Conservation (phyloP, 2,113 vertebrate species). For the Colossoma macropomum region DNA sequence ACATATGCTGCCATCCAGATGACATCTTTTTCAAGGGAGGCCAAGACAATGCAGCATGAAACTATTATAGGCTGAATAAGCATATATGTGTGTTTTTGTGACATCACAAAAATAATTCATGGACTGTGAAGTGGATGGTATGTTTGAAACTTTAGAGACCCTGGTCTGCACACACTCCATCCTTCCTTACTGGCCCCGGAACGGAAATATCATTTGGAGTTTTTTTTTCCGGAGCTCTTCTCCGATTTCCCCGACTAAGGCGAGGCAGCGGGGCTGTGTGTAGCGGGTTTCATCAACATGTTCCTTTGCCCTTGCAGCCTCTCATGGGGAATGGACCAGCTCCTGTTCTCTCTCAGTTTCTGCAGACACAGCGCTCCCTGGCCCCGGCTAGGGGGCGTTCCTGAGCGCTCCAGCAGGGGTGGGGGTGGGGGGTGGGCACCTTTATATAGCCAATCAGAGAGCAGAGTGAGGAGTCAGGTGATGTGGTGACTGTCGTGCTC, state of each 20-base stretch:
- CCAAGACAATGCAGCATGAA: too few species aligned
- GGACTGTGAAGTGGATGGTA: too few species aligned
- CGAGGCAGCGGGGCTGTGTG: not conserved
- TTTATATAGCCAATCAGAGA: slow-evolving; percentile 30
- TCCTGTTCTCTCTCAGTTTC: not conserved
- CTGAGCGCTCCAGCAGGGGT: not conserved
- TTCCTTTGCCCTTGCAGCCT: slow-evolving; percentile 23
- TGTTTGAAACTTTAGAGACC: too few species aligned
- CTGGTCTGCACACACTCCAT: too few species aligned
- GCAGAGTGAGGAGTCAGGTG: slow-evolving; percentile 1
- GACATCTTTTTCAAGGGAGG: too few species aligned
- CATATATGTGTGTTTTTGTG: too few species aligned
- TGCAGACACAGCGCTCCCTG: not conserved
- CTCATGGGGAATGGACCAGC: not conserved
- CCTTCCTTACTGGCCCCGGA: not conserved
- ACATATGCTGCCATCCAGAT: too few species aligned
- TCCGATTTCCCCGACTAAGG: slow-evolving; percentile 2
- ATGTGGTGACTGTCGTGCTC: slow-evolving; percentile 28
- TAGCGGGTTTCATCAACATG: slow-evolving; percentile 14
- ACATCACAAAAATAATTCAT: too few species aligned
- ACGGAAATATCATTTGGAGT: not conserved
- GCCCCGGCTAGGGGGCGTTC: not conserved
- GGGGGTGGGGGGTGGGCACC: too few species aligned
- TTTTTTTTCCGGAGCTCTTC: not conserved
- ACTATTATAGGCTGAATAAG: too few species aligned